Conservation (phyloP, 2,888 invertebrate species). For the Acanthococcus lagerstroemiae region DNA sequence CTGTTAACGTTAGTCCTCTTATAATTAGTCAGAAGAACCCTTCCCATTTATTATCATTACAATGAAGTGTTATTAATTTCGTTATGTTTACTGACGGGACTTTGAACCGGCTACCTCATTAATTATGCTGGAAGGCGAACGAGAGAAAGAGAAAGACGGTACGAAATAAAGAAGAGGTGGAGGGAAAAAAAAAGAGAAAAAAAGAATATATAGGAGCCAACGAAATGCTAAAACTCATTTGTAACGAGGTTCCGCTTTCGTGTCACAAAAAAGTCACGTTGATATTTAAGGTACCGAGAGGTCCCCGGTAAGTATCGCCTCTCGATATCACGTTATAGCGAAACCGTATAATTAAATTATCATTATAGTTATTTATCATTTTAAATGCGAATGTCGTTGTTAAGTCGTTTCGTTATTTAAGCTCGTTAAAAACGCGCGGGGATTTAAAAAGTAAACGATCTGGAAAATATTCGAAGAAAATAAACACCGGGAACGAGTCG, state of each 20-base stretch:
- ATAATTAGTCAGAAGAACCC: conserved; percentile 20
- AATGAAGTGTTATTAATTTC: conserved; percentile 23
- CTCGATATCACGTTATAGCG: conserved; percentile 5
- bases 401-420: too few relatives aligned
- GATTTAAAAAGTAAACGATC: not conserved
- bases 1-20: conserved; percentile 16
- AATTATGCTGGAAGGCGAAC: too few relatives aligned
- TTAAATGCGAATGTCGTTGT: conserved; percentile 12
- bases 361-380: conserved; percentile 23
- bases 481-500: too few relatives aligned
- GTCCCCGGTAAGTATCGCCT: not conserved
- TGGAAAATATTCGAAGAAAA: not conserved
- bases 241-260: conserved; percentile 21
- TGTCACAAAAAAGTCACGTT: conserved; percentile 5
- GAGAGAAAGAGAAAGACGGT: not conserved
- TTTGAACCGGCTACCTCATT: conserved; percentile 23
- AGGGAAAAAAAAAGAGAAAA: not conserved
- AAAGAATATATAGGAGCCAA: not conserved
- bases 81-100: conserved; percentile 21
- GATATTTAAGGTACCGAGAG: conserved; percentile 4
- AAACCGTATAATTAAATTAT: conserved; percentile 16
- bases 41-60: conserved; percentile 24
- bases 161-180: not conserved
- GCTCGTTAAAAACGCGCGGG: too few relatives aligned
- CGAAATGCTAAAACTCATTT: conserved; percentile 13